Base-by-base conservation (phyloP, 2,888 invertebrate genomes). In the Cephus sareptanus region DNA sequence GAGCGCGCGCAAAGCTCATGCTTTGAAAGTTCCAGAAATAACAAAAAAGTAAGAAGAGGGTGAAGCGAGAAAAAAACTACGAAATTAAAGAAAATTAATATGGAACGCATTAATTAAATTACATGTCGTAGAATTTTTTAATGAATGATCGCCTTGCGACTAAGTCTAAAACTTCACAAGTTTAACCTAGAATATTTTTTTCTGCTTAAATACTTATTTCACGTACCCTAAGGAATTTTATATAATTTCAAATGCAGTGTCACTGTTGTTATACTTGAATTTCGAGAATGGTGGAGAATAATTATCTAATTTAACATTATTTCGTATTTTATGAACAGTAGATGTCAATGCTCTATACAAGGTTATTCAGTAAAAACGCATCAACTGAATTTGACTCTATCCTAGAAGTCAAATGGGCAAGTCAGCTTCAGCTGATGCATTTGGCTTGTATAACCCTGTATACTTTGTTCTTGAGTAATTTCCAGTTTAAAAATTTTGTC, bases 401-500 rank as follows among this genome's bases (percentile, higher is more conserved):
- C 40, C 1, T 40, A 23, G 40, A 15, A 23, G 15, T 40, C 15
- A 23, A 40, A 23, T 40, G 40, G 40, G 2, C 4, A 40, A 6
- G 23, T 23, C 23, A 40, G 40, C 6, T 40, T 40, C 40, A 40
- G 23, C 6, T 15, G 6, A 6, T 23, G 23, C 9, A 23, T 56
- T 56, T 56, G 23, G 23, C 40, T 15, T 40, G 23, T 15, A 56
- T 23, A 23, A 56, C 9, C 56, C 9, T 56, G 56, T 56, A 56
- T 56, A 56, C 23, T 23, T 56, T 56, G 56, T 56, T 40, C 40
- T 73, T 73, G 23, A 68, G 34, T 4, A 76, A 73, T 73, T 73
- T 77, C n/a, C 12, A 77, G n/a, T 77, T 77, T 34, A 73, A 30
- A 15, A 30, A 74, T 30, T 34, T 35, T 73, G 33, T 56, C 37